A percentile compares a stretch with the other conserved stretches of the same genome.
phyloP scores from a whole-genome alignment of 2,888 invertebrate species.

The Oegoconia quadripuncta region DNA sequence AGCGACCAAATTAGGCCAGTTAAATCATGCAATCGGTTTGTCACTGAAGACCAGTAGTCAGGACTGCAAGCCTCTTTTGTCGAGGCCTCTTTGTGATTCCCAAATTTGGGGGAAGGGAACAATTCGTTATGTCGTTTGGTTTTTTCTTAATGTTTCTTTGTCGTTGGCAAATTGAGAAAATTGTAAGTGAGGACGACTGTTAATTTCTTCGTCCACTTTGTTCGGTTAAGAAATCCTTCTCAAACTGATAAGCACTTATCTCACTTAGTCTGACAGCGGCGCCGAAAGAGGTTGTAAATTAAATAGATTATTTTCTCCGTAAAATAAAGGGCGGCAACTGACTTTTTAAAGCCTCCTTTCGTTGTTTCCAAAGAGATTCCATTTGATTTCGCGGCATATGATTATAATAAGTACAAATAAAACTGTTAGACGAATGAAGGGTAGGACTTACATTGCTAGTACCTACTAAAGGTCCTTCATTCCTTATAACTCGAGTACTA shows the following conservation, averaged over 20 bases:
- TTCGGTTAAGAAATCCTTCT: conserved; percentile 37
- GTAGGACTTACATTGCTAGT: too few relatives aligned
- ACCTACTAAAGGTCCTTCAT: too few relatives aligned
- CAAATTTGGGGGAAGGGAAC: conserved; percentile 43
- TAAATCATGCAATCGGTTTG: conserved; percentile 57
- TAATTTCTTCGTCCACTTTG: conserved; percentile 46
- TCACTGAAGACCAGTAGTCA: conserved; percentile 70
- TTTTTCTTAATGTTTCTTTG: conserved; percentile 33
- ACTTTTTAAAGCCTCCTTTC: conserved; percentile 33
- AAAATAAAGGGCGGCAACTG: conserved; percentile 30
- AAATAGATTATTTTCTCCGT: conserved; percentile 42
- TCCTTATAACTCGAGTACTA: too few relatives aligned
- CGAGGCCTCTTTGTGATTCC: conserved; percentile 36
- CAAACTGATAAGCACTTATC: conserved; percentile 50
- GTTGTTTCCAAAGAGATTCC: conserved; percentile 26
- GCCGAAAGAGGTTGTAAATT: conserved; percentile 44
- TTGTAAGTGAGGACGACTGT: conserved; percentile 39
- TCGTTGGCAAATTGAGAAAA: conserved; percentile 61
- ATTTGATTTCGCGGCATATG: too few relatives aligned
- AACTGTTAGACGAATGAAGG: too few relatives aligned
- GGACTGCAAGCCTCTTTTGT: conserved; percentile 40
- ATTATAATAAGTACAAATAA: too few relatives aligned
- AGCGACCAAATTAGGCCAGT: conserved; percentile 56
- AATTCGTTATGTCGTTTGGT: conserved; percentile 46
- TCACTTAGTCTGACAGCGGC: conserved; percentile 37